Base-by-base conservation (phyloP, 2,888 invertebrate species). In the Drosophila hamatofila region DNA sequence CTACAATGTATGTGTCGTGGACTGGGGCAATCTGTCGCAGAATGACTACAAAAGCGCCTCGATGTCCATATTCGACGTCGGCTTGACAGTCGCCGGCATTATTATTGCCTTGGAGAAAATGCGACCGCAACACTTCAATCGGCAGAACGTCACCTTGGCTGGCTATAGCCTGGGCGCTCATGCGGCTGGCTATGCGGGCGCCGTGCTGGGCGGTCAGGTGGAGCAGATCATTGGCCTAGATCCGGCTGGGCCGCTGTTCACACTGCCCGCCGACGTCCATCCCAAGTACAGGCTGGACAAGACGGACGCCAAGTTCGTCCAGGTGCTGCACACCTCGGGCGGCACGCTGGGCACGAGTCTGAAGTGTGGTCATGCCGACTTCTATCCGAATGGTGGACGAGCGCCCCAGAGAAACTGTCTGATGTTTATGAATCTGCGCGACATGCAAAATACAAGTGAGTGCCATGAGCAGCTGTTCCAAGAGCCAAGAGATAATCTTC, bases 161-260 rank as follows among this genome's bases (percentile, higher is more conserved):
- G 93, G 93, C 11, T 93, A 92, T 37, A 92, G 92, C 62, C 78
- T 93, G 61, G 93, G 93, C 4, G 93, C 92, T 27, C 93, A 93
- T 87, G 92, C 93, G 3, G 92, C 91, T 8, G 93, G 93, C 1
- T 91, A 90, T 79, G 90, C 92, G 0, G 93, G 93, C 0, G 79
- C 89, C 5, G 82, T 84, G 44, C 80, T 93, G 3, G 78, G 86
- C 25, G 91, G 93, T 0, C 66, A 89, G 65, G 75, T 92, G 49
- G 92, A 92, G 67, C 91, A 92, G 75, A 93, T 93, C 61, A 93
- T 93, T 66, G 93, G 92, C 9, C 78, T 93, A 55, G 93, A 93
- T 89, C 93, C 93, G 48, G 93, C 93, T 3, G 92, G 92, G 11
- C 93, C 93, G 12, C 76, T 93, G 9, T 93, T 93, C 66, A 91